Conservation (phyloP, 2,113 vertebrate genomes). For the Podarcis raffonei region DNA sequence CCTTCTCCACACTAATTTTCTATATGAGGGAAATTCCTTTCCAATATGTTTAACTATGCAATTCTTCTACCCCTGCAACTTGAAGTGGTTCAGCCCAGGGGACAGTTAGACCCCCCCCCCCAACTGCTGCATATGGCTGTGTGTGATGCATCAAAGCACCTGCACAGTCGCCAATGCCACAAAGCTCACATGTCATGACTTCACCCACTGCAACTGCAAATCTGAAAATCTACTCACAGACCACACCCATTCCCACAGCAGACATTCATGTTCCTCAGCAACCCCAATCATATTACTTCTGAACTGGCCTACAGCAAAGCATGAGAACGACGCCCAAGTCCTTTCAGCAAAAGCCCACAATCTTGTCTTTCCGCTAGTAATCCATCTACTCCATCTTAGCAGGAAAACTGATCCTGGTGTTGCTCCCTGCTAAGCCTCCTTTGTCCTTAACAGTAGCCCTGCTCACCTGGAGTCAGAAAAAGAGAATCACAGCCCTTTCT, state of each 20-base stretch:
- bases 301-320: not conserved
- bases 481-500: not conserved
- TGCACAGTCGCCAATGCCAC: not conserved
- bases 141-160: not conserved
- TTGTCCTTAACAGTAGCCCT: not conserved
- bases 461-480: not conserved
- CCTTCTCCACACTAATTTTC: not conserved
- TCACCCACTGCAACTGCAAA: not conserved
- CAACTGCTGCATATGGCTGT: not conserved
- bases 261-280: no score
- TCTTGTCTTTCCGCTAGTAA: not conserved
- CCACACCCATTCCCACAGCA: not conserved
- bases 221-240: not conserved
- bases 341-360: not conserved
- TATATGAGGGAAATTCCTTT: no score
- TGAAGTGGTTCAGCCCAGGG: not conserved
- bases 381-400: not conserved
- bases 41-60: not conserved
- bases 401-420: not conserved
- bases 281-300: not conserved
- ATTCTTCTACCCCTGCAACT: not conserved
- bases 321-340: not conserved
- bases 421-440: slow-evolving; percentile 2
- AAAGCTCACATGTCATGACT: not conserved
- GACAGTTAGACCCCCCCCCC: no score